phyloP scores from a whole-genome alignment of 2,888 invertebrate species.

The Pinctada fucata region DNA sequence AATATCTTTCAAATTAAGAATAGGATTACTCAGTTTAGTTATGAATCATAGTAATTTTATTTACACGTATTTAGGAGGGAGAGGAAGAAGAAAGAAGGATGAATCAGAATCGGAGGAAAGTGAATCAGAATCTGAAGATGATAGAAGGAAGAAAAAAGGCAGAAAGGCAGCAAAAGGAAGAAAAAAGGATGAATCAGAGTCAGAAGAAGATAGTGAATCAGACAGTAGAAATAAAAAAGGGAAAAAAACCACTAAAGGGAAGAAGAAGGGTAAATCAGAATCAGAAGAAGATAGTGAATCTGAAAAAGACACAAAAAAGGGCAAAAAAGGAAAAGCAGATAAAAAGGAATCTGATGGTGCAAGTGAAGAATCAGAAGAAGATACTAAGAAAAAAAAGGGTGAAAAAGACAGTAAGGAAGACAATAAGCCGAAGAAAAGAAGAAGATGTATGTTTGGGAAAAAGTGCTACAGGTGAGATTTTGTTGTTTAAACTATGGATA shows the following conservation, averaged over 20 bases:
- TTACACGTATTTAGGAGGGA: too few relatives aligned
- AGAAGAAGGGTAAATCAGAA: constrained; percentile 25
- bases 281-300: constrained; percentile 34
- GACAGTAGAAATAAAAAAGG: constrained; percentile 24
- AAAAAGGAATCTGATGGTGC: constrained; percentile 30
- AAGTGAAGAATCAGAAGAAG: constrained; percentile 19
- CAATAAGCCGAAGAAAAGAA: constrained; percentile 47
- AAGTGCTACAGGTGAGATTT: constrained; percentile 69
- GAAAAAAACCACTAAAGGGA: constrained; percentile 1
- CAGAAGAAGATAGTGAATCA: constrained; percentile 36
- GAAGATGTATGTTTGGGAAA: constrained; percentile 65
- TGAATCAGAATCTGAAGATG: constrained; percentile 42
- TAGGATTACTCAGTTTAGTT: too few relatives aligned
- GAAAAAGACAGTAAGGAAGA: constrained; percentile 16
- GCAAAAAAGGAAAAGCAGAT: constrained; percentile 13
- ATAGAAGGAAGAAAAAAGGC: constrained; percentile 27
- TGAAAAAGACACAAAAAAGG: constrained; percentile 14
- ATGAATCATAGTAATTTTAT: too few relatives aligned
- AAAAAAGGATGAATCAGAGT: constrained; percentile 13
- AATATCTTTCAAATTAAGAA: too few relatives aligned
- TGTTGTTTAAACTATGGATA: neutral
- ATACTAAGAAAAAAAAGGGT: constrained; percentile 8
- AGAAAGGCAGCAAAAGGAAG: constrained; percentile 12
- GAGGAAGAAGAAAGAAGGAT: constrained; percentile 14
- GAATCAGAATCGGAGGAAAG: constrained; percentile 29